Evolutionary conservation across 1,140 invertebrate species (phyloP), one percentile per base, ranked within the genome.

Genomic region (Antheraea pernyi): DNA sequence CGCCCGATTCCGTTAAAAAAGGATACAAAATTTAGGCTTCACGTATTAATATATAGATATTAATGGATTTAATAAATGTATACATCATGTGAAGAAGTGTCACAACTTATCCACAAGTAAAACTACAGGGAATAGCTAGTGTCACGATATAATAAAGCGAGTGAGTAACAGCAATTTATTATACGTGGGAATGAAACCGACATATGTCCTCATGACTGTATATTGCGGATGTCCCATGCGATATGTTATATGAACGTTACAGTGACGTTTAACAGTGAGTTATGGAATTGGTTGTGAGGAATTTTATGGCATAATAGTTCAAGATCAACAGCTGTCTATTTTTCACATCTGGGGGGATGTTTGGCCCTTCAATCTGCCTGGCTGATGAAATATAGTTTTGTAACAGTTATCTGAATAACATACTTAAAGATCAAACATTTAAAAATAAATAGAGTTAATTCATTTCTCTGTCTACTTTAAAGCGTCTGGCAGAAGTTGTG

Each of bases 291-390:
- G 60, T 48, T 42, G 13, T 58, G 30, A 18, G 61, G 19, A n/a
- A 37, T 62, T 39, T 64, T 58, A 64, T 64, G 22, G 61, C 13
- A 37, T 64, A n/a, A n/a, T n/a, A n/a, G n/a, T n/a, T n/a, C n/a
- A n/a, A n/a, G n/a, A n/a, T n/a, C n/a, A n/a, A n/a, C n/a, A n/a
- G n/a, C n/a, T n/a, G n/a, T n/a, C n/a, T n/a, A n/a, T n/a, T n/a
- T n/a, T n/a, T n/a, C n/a, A n/a, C n/a, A n/a, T n/a, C n/a, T n/a
- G n/a, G n/a, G n/a, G n/a, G n/a, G n/a, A n/a, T n/a, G n/a, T n/a
- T n/a, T n/a, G n/a, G n/a, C n/a, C n/a, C n/a, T n/a, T n/a, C n/a
- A n/a, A n/a, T n/a, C n/a, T n/a, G n/a, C n/a, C n/a, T n/a, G n/a
- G n/a, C n/a, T n/a, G n/a, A n/a, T n/a, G n/a, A n/a, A n/a, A n/a